Evolutionary conservation across 2,113 vertebrate genomes (phyloP).

Genomic region (Trachemys scripta): DNA sequence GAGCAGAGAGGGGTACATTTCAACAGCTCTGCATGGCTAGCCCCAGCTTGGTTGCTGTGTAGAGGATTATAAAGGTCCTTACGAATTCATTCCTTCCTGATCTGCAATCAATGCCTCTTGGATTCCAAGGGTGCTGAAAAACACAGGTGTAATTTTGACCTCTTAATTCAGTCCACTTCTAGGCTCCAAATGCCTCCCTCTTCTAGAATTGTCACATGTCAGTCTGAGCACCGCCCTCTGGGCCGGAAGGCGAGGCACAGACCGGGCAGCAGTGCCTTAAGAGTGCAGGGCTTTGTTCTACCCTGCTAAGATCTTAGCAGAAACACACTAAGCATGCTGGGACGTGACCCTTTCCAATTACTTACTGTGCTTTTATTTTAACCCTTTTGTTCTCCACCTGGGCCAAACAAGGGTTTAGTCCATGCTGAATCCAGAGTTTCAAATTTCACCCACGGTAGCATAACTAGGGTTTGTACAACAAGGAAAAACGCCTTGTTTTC

Average conservation of each 20-base stretch:
- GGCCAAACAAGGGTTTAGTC: not conserved
- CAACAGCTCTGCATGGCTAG: not conserved
- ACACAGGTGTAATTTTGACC: not conserved
- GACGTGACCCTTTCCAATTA: not conserved
- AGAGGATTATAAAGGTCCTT: not conserved
- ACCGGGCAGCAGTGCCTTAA: not conserved
- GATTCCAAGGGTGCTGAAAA: not conserved
- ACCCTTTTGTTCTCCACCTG: not conserved
- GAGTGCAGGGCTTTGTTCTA: not conserved
- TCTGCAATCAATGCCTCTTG: not conserved
- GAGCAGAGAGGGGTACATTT: not conserved
- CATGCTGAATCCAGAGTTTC: not conserved
- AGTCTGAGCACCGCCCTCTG: not conserved
- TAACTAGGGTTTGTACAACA: not conserved
- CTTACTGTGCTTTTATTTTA: not conserved
- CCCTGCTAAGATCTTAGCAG: not conserved
- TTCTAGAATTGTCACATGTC: not conserved
- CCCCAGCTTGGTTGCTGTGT: not conserved
- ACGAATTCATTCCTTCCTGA: not conserved
- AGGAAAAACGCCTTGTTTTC: conserved; percentile 39
- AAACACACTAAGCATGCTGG: not conserved
- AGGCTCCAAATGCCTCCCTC: not conserved
- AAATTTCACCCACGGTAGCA: not conserved
- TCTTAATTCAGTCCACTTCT: not conserved
- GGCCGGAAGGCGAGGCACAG: not conserved